These are phyloP conservation scores for Acronicta psi DNA, from an alignment of 2,888 invertebrate genomes.

Conservation along the genomic window DNA sequence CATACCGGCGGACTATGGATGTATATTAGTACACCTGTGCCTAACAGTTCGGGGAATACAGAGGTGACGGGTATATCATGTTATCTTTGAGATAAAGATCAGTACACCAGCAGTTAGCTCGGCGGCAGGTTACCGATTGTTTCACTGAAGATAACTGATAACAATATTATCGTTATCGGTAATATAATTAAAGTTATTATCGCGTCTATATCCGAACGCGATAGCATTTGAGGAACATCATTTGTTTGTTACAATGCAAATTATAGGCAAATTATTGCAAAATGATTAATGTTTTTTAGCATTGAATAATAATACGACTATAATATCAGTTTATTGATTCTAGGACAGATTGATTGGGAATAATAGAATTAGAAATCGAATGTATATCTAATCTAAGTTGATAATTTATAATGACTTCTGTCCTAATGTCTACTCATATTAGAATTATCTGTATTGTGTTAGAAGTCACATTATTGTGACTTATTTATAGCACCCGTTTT, in stretches of 20 bases:
- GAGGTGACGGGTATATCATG: too few species aligned
- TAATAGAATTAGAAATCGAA: background rate
- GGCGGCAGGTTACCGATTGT: slow-evolving; percentile 20
- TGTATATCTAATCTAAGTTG: too few species aligned
- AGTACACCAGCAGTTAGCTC: slow-evolving; percentile 11
- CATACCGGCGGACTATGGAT: too few species aligned
- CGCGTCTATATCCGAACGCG: slow-evolving; percentile 21
- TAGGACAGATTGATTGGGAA: background rate
- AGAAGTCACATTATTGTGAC: too few species aligned
- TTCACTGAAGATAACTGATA: slow-evolving; percentile 25
- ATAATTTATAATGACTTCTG: background rate
- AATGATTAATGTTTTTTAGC: slow-evolving; percentile 11
- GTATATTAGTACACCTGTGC: too few species aligned
- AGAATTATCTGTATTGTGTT: background rate
- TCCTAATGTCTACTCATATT: background rate
- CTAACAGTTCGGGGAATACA: too few species aligned
- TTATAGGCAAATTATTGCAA: slow-evolving; percentile 38
- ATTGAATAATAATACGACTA: too few species aligned
- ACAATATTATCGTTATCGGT: slow-evolving; percentile 26
- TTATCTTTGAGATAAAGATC: slow-evolving; percentile 22
- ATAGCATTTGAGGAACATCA: slow-evolving; percentile 26
- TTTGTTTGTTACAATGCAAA: slow-evolving; percentile 37
- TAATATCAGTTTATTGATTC: background rate
- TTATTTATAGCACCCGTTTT: too few species aligned
- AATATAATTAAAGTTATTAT: slow-evolving; percentile 43